Percentiles rank a stretch among this genome's conserved stretches.
Evolutionary conservation across 2,113 vertebrate genomes (phyloP).

Genomic region (Hipposideros armiger): DNA sequence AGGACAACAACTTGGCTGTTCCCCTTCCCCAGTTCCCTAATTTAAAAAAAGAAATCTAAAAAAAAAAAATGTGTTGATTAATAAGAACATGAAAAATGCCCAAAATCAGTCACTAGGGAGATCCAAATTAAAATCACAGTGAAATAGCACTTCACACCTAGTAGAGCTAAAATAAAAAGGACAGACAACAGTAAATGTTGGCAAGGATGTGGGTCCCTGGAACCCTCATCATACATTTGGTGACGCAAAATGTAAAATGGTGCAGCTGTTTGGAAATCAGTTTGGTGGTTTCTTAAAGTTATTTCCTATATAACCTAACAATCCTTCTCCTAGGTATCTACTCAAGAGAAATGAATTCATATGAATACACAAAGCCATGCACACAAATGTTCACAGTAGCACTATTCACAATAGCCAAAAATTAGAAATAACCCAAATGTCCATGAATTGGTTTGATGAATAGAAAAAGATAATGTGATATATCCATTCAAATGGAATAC

Average conservation of each 20-base stretch:
- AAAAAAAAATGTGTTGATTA: neutral
- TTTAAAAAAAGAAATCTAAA: no score
- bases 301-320: neutral
- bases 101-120: neutral
- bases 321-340: neutral
- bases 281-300: neutral
- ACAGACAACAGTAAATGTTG: neutral
- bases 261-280: neutral
- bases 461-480: neutral
- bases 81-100: neutral
- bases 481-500: neutral
- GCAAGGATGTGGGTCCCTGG: neutral
- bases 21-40: no score
- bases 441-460: neutral
- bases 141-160: neutral
- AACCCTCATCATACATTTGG: neutral
- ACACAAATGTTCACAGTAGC: neutral
- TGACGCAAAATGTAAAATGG: neutral
- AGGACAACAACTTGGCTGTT: no score
- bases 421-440: neutral
- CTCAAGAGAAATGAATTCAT: slow-evolving; percentile 12
- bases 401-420: neutral
- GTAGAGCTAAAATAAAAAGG: neutral
- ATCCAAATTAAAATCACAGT: slow-evolving; percentile 7
- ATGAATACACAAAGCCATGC: neutral